Evolutionary conservation across 53 echinoderm and acorn worm species (phyloP).

Genomic region (Luidia sarsii): DNA sequence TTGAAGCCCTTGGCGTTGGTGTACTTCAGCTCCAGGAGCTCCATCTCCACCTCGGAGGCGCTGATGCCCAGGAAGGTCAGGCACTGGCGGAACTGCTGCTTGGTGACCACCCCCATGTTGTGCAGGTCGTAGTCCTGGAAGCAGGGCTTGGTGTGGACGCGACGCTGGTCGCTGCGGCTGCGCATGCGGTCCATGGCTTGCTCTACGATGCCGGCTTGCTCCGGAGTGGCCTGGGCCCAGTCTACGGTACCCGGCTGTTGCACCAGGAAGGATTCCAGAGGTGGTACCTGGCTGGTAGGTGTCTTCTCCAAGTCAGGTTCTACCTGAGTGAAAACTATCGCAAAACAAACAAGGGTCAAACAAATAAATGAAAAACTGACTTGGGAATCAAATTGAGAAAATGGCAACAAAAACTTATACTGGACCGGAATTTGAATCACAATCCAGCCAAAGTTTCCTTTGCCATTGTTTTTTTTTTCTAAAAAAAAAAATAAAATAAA

Average conservation of each 20-base stretch:
- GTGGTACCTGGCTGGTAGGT: slow-evolving; percentile 76
- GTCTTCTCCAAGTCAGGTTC: slow-evolving; percentile 93
- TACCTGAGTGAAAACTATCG: slow-evolving; percentile 98
- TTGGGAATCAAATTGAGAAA: too few species aligned
- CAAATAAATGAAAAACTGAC: too few species aligned
- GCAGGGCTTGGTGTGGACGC: slow-evolving; percentile 88
- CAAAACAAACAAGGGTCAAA: too few species aligned
- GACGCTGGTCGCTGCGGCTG: slow-evolving; percentile 77
- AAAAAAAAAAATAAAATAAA: slow-evolving; percentile 4
- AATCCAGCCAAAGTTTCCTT: too few species aligned
- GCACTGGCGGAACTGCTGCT: slow-evolving; percentile 94
- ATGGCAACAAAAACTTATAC: too few species aligned
- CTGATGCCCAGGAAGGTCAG: slow-evolving; percentile 87
- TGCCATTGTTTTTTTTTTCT: neutral
- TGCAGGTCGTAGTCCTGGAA: slow-evolving; percentile 97
- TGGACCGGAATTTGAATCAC: too few species aligned
- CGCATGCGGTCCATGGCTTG: slow-evolving; percentile 86
- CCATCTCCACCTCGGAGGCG: slow-evolving; percentile 84
- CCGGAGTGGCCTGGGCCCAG: slow-evolving; percentile 64
- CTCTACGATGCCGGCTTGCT: slow-evolving; percentile 22
- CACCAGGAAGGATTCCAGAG: slow-evolving; percentile 71
- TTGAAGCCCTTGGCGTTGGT: slow-evolving; percentile 89
- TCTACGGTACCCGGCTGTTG: slow-evolving; percentile 90
- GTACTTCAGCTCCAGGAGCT: slow-evolving; percentile 82
- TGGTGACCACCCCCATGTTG: slow-evolving; percentile 94